Base-by-base conservation (phyloP, 1,140 invertebrate species). In the Forficula auricularia region DNA sequence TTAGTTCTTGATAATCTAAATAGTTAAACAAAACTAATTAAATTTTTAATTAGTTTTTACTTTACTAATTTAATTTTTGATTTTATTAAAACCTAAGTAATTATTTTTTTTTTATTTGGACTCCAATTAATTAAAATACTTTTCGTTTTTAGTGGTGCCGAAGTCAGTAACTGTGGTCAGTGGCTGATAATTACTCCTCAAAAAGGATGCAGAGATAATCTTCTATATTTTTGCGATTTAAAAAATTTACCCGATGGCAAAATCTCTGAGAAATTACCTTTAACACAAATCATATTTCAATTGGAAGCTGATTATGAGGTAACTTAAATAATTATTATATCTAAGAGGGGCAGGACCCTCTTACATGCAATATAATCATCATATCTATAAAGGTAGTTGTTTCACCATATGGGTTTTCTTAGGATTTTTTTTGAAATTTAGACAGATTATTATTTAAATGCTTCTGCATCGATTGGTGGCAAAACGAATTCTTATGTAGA, bases 301-400 rank as follows among this genome's bases (percentile, higher is more conserved):
- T 83, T 92, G 59, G 87, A 96, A 64, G 84, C 87, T 14, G 88
- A 95, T 65, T 97, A 91, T 66, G 80, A 92, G 61, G 88, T 90
- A 64, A 60, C 59, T 61, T 19, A 4, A 42, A 27, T 38, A 40
- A 18, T 8, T 18, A 33, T 41, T 40, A 46, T 19, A 35, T 7
- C 16, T 13, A 6, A 36, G n/a, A 32, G 8, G n/a, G n/a, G 31
- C 31, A 32, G 8, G n/a, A n/a, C n/a, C n/a, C n/a, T n/a, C n/a
- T n/a, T n/a, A n/a, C n/a, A n/a, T n/a, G n/a, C n/a, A n/a, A n/a
- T n/a, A n/a, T n/a, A n/a, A n/a, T n/a, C n/a, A n/a, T n/a, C n/a
- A n/a, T n/a, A n/a, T n/a, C n/a, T n/a, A n/a, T n/a, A n/a, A n/a
- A n/a, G n/a, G n/a, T n/a, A n/a, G n/a, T n/a, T n/a, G n/a, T n/a